A percentile compares a stretch with the other conserved stretches of the same genome.
These are phyloP conservation scores for Mus musculus DNA, from an alignment of 2,113 vertebrate genomes.

Conservation along the genomic window GRCm39 chr2:58257501-58258000, in stretches of 20 bases:
- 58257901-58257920: constrained; percentile 1
- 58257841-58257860: neutral
- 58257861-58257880: neutral
- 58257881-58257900: constrained; percentile 20
- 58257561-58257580: neutral
- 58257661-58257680: constrained; percentile 40
- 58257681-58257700: constrained; percentile 27
- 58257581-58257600: neutral
- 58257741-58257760: constrained; percentile 49
- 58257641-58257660: neutral
- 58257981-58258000: neutral
- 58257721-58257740: constrained; percentile 50
- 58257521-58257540: neutral
- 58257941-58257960: neutral
- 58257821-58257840: neutral
- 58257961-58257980: constrained; percentile 41
- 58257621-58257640: neutral
- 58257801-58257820: constrained; percentile 5
- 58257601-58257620: neutral
- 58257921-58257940: neutral
- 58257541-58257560: neutral
- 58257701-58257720: constrained; percentile 32
- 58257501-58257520: neutral
- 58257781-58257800: neutral
- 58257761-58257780: neutral